Percentiles rank a stretch among this genome's conserved stretches.
Evolutionary conservation across 2,888 invertebrate species (phyloP).

Genomic region (Antheraea assamensis): DNA sequence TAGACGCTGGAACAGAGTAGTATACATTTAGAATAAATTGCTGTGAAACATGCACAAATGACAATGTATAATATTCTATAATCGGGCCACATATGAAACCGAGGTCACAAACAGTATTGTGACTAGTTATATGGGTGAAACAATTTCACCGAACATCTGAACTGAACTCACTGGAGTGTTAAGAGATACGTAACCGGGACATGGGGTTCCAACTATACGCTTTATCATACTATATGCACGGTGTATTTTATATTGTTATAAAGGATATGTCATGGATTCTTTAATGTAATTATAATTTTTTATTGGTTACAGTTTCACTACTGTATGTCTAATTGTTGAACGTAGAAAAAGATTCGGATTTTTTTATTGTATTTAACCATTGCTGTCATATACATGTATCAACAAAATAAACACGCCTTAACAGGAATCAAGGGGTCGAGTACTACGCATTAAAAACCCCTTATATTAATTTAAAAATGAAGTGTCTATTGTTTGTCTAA

Average conservation of each 20-base stretch:
- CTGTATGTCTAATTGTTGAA: background rate
- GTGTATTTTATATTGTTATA: background rate
- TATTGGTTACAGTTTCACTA: background rate
- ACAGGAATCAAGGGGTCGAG: background rate
- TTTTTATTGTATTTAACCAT: background rate
- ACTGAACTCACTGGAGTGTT: slow-evolving; percentile 1
- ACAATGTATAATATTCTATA: background rate
- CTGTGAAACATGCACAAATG: background rate
- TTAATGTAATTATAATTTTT: no score
- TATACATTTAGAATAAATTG: no score
- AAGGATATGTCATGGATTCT: background rate
- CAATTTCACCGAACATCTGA: slow-evolving; percentile 1
- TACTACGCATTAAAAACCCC: background rate
- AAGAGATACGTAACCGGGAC: slow-evolving; percentile 2
- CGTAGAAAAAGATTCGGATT: background rate
- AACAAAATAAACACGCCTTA: background rate
- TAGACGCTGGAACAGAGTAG: no score
- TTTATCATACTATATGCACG: background rate
- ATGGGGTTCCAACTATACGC: background rate
- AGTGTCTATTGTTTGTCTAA: no score
- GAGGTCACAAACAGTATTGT: background rate
- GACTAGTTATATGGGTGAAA: background rate
- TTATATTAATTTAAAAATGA: background rate
- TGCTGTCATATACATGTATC: background rate
- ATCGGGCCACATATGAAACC: background rate